phyloP scores from a whole-genome alignment of 1,140 invertebrate species.

The Philotrypesis tridentata region DNA sequence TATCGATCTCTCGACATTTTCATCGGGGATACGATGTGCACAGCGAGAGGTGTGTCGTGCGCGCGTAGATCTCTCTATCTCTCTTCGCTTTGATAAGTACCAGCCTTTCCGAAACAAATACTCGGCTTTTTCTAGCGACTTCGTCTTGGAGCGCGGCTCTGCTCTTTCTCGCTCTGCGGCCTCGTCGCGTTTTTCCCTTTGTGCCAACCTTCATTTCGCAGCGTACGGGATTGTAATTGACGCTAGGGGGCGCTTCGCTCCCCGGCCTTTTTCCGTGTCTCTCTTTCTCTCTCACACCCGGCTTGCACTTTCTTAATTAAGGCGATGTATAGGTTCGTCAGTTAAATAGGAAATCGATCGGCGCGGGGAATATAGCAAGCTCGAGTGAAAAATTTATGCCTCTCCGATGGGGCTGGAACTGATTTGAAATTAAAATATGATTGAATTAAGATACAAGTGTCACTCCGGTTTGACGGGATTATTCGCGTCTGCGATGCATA shows the following conservation, averaged over 20 bases:
- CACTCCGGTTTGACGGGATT: no score
- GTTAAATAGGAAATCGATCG: slow-evolving; percentile 2
- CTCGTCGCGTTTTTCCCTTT: neutral
- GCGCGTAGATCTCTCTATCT: no score
- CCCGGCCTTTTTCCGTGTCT: neutral
- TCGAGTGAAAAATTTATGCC: neutral
- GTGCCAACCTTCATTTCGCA: neutral
- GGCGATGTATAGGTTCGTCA: neutral
- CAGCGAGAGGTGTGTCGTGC: no score
- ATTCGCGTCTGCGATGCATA: no score
- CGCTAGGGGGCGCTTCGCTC: no score
- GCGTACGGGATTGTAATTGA: no score
- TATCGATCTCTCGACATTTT: no score
- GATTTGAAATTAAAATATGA: neutral
- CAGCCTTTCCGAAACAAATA: no score
- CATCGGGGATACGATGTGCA: no score
- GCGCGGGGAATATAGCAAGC: neutral
- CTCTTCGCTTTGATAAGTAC: no score
- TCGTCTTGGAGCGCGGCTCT: neutral
- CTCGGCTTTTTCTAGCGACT: no score
- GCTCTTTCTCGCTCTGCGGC: neutral
- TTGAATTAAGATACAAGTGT: no score
- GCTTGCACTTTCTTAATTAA: slow-evolving; percentile 2
- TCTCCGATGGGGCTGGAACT: neutral
- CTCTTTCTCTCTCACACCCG: neutral